These are phyloP conservation scores for Drosophila mimica DNA, from an alignment of 2,888 invertebrate species.

Conservation along the genomic window DNA sequence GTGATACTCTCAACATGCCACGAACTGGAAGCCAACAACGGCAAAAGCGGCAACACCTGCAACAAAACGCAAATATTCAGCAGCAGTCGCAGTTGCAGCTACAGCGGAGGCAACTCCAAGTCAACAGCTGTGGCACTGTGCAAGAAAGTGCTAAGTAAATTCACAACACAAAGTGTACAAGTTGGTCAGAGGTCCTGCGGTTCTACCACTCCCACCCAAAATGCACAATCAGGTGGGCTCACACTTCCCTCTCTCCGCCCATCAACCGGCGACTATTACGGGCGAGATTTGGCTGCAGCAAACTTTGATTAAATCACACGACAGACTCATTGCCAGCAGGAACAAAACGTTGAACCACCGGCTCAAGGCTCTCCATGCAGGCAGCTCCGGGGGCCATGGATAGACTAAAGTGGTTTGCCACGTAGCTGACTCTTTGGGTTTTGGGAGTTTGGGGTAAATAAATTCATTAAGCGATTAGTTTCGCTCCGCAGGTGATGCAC, in stretches of 20 bases:
- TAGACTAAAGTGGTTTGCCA: slow-evolving; percentile 67
- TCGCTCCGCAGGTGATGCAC: slow-evolving; percentile 43
- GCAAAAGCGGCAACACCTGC: slow-evolving; percentile 48
- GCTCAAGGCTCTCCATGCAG: slow-evolving; percentile 24
- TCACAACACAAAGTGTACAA: slow-evolving; percentile 68
- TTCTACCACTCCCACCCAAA: slow-evolving; percentile 41
- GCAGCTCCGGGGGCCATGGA: slow-evolving; percentile 19
- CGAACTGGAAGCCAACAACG: neutral
- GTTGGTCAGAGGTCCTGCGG: slow-evolving; percentile 36
- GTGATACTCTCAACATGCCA: slow-evolving; percentile 49
- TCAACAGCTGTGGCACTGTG: slow-evolving; percentile 55
- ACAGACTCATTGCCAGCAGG: slow-evolving; percentile 47
- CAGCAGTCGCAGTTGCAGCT: slow-evolving; percentile 38
- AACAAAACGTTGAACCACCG: slow-evolving; percentile 34
- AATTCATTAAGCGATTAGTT: slow-evolving; percentile 77
- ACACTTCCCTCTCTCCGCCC: neutral
- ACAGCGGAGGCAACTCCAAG: slow-evolving; percentile 22
- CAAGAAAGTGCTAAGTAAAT: slow-evolving; percentile 77
- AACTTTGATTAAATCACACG: slow-evolving; percentile 78
- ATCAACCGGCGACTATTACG: slow-evolving; percentile 51
- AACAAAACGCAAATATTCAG: slow-evolving; percentile 68
- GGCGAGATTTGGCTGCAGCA: slow-evolving; percentile 67
- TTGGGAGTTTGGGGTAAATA: slow-evolving; percentile 51
- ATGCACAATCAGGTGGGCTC: slow-evolving; percentile 49
- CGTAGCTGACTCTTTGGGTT: slow-evolving; percentile 35